Percentiles rank a stretch among this genome's conserved stretches.
Conservation (phyloP, 2,113 vertebrate species). For the Megalops atlanticus region DNA sequence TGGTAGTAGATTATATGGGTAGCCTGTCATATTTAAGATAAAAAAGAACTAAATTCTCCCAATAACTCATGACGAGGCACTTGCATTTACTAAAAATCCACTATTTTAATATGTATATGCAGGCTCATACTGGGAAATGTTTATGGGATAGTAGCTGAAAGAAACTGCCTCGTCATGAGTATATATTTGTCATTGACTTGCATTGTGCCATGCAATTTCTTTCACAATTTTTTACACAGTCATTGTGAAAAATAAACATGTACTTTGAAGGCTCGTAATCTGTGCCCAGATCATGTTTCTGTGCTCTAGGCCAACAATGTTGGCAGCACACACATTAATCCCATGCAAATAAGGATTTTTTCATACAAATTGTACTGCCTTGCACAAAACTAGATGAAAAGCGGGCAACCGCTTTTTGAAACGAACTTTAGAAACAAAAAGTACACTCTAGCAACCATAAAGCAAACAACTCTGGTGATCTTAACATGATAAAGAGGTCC, state of each 20-base stretch:
- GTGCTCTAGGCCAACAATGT: background rate
- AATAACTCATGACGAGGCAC: too few species aligned
- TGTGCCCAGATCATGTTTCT: background rate
- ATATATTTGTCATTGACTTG: too few species aligned
- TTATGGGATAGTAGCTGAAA: too few species aligned
- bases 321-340: background rate
- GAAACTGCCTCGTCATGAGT: too few species aligned
- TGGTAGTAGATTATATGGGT: too few species aligned
- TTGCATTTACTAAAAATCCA: too few species aligned
- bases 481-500: background rate
- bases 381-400: background rate
- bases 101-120: too few species aligned
- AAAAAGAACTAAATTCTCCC: too few species aligned
- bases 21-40: too few species aligned
- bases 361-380: background rate
- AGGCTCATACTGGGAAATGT: too few species aligned
- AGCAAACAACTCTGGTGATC: background rate
- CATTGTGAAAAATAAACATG: background rate
- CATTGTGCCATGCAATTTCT: background rate
- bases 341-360: background rate
- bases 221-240: background rate
- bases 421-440: background rate
- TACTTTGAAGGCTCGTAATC: background rate
- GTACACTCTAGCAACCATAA: background rate
- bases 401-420: background rate